These are phyloP conservation scores for Vanacampus margaritifer DNA, from an alignment of 2,113 vertebrate species.

Conservation along the genomic window DNA sequence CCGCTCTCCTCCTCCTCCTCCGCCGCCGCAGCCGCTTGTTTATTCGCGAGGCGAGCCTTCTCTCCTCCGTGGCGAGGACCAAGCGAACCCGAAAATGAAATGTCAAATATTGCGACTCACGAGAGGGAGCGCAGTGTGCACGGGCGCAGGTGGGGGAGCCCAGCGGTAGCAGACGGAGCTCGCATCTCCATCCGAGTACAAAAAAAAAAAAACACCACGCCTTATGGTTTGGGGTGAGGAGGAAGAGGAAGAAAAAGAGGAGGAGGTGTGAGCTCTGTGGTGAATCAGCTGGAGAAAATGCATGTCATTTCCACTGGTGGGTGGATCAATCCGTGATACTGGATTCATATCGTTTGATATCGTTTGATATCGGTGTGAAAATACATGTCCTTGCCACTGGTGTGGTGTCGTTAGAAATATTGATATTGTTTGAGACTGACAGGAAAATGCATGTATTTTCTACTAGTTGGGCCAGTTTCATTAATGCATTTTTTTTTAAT, in stretches of 20 bases:
- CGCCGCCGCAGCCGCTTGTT: background rate
- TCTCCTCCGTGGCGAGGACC: background rate
- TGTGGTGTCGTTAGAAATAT: too few species aligned
- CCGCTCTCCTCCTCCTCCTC: background rate
- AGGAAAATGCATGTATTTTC: background rate
- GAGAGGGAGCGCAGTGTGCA: conserved; percentile 24
- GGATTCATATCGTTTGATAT: background rate
- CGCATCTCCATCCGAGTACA: conserved; percentile 56
- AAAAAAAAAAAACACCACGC: conserved; percentile 3
- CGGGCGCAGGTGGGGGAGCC: conserved; percentile 64
- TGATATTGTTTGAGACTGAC: too few species aligned
- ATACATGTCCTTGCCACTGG: too few species aligned
- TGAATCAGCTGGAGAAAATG: conserved; percentile 52
- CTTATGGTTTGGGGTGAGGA: background rate
- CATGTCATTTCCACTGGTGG: background rate
- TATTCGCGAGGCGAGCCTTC: background rate
- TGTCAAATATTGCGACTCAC: conserved; percentile 10
- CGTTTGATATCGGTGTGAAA: background rate
- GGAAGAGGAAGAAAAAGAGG: background rate
- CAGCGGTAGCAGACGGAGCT: conserved; percentile 62
- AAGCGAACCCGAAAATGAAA: background rate
- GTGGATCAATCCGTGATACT: background rate
- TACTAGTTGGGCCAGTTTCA: too few species aligned
- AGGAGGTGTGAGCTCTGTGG: conserved; percentile 17
- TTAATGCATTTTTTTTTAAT: too few species aligned